These are phyloP conservation scores for Pseudorhiza aurosa DNA, from an alignment of 30 jellyfish, hydroid and myxozoan species.

Conservation along the genomic window DNA sequence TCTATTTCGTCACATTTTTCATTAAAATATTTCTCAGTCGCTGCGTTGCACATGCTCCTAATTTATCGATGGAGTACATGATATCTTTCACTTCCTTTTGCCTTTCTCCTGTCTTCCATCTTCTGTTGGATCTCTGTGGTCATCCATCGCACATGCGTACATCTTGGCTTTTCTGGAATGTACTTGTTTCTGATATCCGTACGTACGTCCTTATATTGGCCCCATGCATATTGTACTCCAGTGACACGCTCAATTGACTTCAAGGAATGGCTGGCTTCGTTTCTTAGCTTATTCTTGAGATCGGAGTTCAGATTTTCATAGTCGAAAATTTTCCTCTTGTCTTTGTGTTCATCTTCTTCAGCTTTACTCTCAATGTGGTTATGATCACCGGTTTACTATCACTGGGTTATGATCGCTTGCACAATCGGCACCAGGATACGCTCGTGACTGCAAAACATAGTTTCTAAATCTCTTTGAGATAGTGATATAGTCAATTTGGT, in stretches of 20 bases:
- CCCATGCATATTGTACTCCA: neutral
- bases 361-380: neutral
- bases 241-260: no score
- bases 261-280: no score
- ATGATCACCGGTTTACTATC: no score
- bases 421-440: slow-evolving; percentile 43
- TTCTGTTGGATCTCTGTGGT: slow-evolving; percentile 22
- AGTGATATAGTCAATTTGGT: slow-evolving; percentile 41
- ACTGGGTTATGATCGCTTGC: slow-evolving; percentile 13
- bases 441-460: neutral
- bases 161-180: neutral
- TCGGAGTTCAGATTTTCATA: neutral
- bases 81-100: neutral
- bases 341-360: neutral
- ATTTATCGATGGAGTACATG: neutral
- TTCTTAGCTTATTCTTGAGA: neutral
- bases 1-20: neutral
- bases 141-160: slow-evolving; percentile 23
- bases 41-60: neutral
- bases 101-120: slow-evolving; percentile 13
- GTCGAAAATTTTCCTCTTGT: neutral
- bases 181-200: neutral
- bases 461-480: slow-evolving; percentile 12
- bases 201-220: neutral
- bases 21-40: neutral